Evolutionary conservation across 2,888 invertebrate genomes (phyloP).

Genomic region (Flabesymbios commensalis): DNA sequence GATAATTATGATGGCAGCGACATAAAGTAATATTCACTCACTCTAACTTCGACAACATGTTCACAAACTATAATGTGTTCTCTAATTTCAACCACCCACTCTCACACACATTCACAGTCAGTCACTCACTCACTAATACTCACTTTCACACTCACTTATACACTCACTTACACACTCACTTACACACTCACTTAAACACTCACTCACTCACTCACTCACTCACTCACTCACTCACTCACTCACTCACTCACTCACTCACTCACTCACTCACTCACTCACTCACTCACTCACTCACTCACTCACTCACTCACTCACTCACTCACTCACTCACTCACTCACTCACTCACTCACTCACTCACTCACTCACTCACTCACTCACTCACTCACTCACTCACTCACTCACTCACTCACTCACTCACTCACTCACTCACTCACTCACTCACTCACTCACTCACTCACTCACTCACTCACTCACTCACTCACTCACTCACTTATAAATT

Average conservation of each 20-base stretch:
- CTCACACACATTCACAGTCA: too few relatives aligned
- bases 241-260: constrained; percentile 5
- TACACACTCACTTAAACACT: too few relatives aligned
- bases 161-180: too few relatives aligned
- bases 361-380: not conserved
- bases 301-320: not conserved
- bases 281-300: not conserved
- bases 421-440: not conserved
- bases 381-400: not conserved
- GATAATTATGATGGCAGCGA: too few relatives aligned
- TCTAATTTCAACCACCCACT: too few relatives aligned
- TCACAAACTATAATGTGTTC: too few relatives aligned
- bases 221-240: constrained; percentile 5
- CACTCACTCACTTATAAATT: not conserved
- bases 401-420: not conserved
- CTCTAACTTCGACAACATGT: too few relatives aligned
- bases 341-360: not conserved
- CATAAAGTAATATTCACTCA: too few relatives aligned
- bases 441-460: not conserved
- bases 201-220: constrained; percentile 3
- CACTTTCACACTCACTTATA: not conserved
- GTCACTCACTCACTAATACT: not conserved
- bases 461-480: not conserved
- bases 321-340: not conserved
- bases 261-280: not conserved